Percentiles rank a stretch among this genome's conserved stretches.
Evolutionary conservation across 2,888 invertebrate genomes (phyloP).

Genomic region (Myopa testacea): DNA sequence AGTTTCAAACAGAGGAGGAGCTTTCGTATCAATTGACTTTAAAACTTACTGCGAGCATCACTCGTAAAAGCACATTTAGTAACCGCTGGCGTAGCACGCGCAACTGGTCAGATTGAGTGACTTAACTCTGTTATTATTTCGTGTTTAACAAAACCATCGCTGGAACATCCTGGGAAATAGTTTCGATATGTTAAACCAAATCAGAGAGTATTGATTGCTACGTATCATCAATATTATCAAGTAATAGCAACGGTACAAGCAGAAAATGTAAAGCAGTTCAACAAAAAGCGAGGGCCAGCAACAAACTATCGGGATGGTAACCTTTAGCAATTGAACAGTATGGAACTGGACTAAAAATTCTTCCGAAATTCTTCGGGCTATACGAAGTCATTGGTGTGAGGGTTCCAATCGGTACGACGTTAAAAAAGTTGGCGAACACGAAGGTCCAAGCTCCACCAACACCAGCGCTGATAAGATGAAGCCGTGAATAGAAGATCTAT

Average conservation of each 20-base stretch:
- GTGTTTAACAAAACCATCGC: constrained; percentile 38
- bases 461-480: constrained; percentile 2
- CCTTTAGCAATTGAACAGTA: too few relatives aligned
- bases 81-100: constrained; percentile 20
- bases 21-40: constrained; percentile 31
- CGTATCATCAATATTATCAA: constrained; percentile 40
- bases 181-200: constrained; percentile 49
- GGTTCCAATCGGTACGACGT: too few relatives aligned
- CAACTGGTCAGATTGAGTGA: constrained; percentile 45
- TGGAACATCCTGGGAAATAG: constrained; percentile 52
- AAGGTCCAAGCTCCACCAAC: background rate
- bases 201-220: constrained; percentile 49
- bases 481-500: background rate
- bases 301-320: too few relatives aligned
- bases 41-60: constrained; percentile 24
- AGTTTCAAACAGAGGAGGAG: constrained; percentile 26
- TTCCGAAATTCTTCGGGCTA: too few relatives aligned
- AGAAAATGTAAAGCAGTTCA: too few relatives aligned
- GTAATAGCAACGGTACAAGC: too few relatives aligned
- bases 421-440: too few relatives aligned
- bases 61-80: background rate
- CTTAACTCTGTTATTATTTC: constrained; percentile 41
- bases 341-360: too few relatives aligned
- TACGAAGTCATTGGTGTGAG: too few relatives aligned
- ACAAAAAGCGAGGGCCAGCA: too few relatives aligned